phyloP scores from a whole-genome alignment of 2,113 vertebrate genomes.

The Sialia sialis region DNA sequence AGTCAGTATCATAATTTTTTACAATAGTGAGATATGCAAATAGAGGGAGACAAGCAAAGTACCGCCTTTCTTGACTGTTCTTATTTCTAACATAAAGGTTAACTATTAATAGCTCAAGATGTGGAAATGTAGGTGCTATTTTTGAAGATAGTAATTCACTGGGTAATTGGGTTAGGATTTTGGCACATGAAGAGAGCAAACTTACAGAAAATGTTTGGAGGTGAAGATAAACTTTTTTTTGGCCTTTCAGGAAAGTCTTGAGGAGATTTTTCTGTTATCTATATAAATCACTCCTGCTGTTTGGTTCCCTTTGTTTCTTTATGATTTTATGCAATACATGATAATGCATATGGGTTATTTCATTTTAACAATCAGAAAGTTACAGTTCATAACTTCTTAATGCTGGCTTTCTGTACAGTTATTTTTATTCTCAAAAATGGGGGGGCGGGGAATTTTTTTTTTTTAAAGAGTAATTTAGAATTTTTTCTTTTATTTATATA shows the following conservation, averaged over 20 bases:
- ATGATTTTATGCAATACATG: neutral
- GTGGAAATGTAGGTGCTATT: neutral
- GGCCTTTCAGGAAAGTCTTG: neutral
- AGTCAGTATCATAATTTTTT: neutral
- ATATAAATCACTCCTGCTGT: neutral
- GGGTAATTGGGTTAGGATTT: neutral
- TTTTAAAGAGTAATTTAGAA: neutral
- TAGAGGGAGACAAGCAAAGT: neutral
- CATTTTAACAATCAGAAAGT: conserved; percentile 25
- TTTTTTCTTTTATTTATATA: neutral
- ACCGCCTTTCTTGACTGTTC: neutral
- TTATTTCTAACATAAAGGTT: neutral
- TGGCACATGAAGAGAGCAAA: neutral
- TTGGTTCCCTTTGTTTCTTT: neutral
- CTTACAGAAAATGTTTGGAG: neutral
- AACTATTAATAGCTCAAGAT: neutral
- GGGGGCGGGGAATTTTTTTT: no score
- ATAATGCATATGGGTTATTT: conserved; percentile 38
- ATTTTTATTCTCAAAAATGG: neutral
- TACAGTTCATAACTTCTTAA: conserved; percentile 18
- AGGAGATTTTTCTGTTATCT: neutral
- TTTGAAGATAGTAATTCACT: neutral
- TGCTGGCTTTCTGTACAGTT: neutral
- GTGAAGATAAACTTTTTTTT: neutral
- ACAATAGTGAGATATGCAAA: neutral